Conservation (phyloP, 1,140 invertebrate genomes). For the Drosophila sechellia region DNA sequence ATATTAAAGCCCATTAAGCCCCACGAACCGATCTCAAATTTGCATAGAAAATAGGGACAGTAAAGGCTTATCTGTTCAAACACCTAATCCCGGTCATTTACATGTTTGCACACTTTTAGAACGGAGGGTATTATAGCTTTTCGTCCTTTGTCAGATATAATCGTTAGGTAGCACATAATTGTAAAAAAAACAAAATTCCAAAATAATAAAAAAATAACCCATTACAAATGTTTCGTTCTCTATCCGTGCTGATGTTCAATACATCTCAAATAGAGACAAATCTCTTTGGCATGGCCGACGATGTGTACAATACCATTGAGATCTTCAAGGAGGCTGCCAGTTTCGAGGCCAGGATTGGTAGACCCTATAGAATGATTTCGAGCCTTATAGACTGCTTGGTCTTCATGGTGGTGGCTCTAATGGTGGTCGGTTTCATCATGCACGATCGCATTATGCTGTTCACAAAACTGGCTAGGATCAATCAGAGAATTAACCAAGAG, state of each 20-base stretch:
- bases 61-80: not conserved
- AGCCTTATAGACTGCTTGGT: conserved; percentile 22
- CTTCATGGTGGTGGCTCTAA: conserved; percentile 27
- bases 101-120: not conserved
- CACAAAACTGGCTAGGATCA: not conserved
- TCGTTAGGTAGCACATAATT: not conserved
- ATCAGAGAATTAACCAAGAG: not conserved
- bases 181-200: conserved; percentile 14
- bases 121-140: not conserved
- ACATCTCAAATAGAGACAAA: conserved; percentile 24
- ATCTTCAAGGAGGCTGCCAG: conserved; percentile 13
- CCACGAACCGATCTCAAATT: conserved; percentile 7
- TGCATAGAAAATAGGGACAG: conserved; percentile 14
- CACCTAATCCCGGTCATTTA: not conserved
- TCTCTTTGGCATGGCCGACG: conserved; percentile 54
- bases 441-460: conserved; percentile 9
- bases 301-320: conserved; percentile 28
- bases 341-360: conserved; percentile 25
- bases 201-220: not conserved
- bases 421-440: conserved; percentile 6
- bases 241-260: conserved; percentile 9
- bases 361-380: conserved; percentile 11
- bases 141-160: conserved; percentile 1
- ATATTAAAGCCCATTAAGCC: conserved; percentile 5
- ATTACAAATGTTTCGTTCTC: conserved; percentile 22